A percentile compares a stretch with the other conserved stretches of the same genome.
phyloP scores from a whole-genome alignment of 2,113 vertebrate genomes.

The Gymnobelideus leadbeateri region DNA sequence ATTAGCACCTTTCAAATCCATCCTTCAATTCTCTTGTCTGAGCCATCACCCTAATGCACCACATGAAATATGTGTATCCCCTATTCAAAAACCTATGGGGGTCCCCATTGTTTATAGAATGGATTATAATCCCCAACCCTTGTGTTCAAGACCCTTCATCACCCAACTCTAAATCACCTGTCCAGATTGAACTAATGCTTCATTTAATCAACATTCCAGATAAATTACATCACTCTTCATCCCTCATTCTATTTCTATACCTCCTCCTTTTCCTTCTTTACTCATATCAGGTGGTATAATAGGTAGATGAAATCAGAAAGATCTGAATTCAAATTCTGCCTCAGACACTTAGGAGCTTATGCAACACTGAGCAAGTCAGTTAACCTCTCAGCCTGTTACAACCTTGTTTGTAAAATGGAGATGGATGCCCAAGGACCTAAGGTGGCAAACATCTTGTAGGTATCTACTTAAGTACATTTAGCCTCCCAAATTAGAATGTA shows the following conservation, averaged over 20 bases:
- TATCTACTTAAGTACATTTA: not conserved
- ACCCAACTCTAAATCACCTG: not conserved
- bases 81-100: not conserved
- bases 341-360: not conserved
- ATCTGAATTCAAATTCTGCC: not conserved
- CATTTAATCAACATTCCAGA: not conserved
- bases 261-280: not conserved
- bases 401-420: not conserved
- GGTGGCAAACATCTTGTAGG: not conserved
- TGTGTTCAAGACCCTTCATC: not conserved
- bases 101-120: not conserved
- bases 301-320: not conserved
- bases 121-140: not conserved
- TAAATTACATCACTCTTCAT: not conserved
- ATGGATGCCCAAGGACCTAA: not conserved
- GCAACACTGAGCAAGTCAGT: not conserved
- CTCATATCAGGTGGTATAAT: not conserved
- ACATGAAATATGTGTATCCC: not conserved
- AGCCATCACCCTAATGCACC: not conserved
- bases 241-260: not conserved
- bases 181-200: not conserved
- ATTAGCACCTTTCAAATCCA: not conserved
- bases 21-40: not conserved
- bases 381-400: not conserved
- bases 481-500: not conserved